phyloP scores from a whole-genome alignment of 2,888 invertebrate genomes.

The Drosophila fulvimacula region DNA sequence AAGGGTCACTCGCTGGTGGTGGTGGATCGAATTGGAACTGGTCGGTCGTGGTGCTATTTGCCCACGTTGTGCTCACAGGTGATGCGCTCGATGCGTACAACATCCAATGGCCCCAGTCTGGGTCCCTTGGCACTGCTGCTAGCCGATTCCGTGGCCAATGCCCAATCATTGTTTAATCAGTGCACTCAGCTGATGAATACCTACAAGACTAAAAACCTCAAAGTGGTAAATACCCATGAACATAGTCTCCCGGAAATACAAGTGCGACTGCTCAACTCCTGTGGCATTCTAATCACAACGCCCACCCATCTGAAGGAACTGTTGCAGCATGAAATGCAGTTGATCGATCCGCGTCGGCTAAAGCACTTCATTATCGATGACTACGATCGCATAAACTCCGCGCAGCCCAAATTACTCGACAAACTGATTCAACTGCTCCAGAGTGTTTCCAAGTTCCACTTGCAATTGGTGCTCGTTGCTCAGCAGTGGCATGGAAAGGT shows the following conservation, averaged over 20 bases:
- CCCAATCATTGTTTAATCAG: constrained; percentile 8
- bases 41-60: constrained; percentile 62
- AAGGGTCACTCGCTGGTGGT: constrained; percentile 36
- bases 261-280: constrained; percentile 43
- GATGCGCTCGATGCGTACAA: not conserved
- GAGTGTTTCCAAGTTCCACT: not conserved
- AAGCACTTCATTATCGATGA: constrained; percentile 59
- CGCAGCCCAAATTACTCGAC: constrained; percentile 1
- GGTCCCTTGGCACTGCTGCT: constrained; percentile 64
- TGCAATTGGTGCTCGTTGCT: constrained; percentile 52
- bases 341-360: constrained; percentile 37
- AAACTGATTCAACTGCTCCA: constrained; percentile 20
- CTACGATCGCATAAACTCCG: constrained; percentile 44
- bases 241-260: not conserved
- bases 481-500: constrained; percentile 51
- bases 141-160: constrained; percentile 34
- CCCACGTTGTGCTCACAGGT: constrained; percentile 55
- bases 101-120: not conserved
- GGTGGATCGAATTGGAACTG: constrained; percentile 17
- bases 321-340: constrained; percentile 8
- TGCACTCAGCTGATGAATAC: constrained; percentile 40
- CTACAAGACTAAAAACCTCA: not conserved
- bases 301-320: constrained; percentile 23
- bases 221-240: constrained; percentile 47
- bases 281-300: constrained; percentile 63